A percentile compares a stretch with the other conserved stretches of the same genome.
Evolutionary conservation across 1,140 invertebrate species (phyloP).

Genomic region (Proctacanthus coquilletti): DNA sequence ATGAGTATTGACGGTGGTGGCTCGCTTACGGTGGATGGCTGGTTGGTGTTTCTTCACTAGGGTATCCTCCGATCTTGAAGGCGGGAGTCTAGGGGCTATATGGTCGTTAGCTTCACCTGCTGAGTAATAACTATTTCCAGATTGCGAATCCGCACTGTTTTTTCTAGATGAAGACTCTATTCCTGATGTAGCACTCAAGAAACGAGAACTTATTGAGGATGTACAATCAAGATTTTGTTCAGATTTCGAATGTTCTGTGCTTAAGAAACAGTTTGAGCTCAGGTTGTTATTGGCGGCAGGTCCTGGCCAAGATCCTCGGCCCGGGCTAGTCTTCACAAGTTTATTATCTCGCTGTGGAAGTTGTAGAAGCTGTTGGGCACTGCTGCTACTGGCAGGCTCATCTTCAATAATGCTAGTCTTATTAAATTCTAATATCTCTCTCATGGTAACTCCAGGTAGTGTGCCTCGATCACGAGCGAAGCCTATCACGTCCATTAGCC

Average conservation of each 20-base stretch:
- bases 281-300: slow-evolving; percentile 40
- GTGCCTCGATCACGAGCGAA: slow-evolving; percentile 69
- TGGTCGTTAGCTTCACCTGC: slow-evolving; percentile 9
- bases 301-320: slow-evolving; percentile 67
- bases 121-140: slow-evolving; percentile 21
- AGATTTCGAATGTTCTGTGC: slow-evolving; percentile 63
- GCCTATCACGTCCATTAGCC: slow-evolving; percentile 88
- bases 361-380: slow-evolving; percentile 41
- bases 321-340: slow-evolving; percentile 55
- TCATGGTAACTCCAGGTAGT: slow-evolving; percentile 15
- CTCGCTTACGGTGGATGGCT: slow-evolving; percentile 25
- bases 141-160: slow-evolving; percentile 41
- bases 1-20: slow-evolving; percentile 30
- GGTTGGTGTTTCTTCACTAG: slow-evolving; percentile 40
- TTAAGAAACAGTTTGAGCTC: slow-evolving; percentile 31
- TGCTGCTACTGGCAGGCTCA: slow-evolving; percentile 9
- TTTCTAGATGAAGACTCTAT: slow-evolving; percentile 40
- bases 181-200: slow-evolving; percentile 29
- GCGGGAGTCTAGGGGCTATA: slow-evolving; percentile 38
- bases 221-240: slow-evolving; percentile 56
- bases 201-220: slow-evolving; percentile 33
- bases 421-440: slow-evolving; percentile 20
- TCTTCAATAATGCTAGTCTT: slow-evolving; percentile 8
- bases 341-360: slow-evolving; percentile 55
- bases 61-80: slow-evolving; percentile 62